These are phyloP conservation scores for Stigmatopora nigra DNA, from an alignment of 2,113 vertebrate species.

Conservation along the genomic window DNA sequence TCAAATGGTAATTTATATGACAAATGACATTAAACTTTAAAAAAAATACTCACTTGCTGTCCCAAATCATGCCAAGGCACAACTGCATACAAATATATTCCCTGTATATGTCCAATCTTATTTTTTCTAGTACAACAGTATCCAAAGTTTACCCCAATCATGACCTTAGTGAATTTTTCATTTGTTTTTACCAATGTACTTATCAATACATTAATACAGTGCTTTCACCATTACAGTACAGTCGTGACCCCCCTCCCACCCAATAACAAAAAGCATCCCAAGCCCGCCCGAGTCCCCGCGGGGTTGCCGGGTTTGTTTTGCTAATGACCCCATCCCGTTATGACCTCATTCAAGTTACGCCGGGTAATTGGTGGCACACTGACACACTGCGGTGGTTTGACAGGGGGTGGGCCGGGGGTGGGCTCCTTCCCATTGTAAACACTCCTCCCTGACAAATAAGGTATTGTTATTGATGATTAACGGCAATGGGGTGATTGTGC, in stretches of 20 bases:
- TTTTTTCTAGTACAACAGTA: no score
- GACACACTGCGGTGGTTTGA: conserved; percentile 48
- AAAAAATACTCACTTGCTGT: no score
- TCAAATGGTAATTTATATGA: no score
- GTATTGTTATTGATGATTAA: conserved; percentile 63
- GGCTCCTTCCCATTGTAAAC: conserved; percentile 49
- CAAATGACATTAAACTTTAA: no score
- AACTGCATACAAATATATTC: no score
- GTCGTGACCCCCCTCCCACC: neutral
- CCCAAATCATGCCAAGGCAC: no score
- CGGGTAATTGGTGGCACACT: conserved; percentile 62
- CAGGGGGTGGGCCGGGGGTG: conserved; percentile 35
- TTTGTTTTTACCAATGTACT: no score
- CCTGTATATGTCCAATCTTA: no score
- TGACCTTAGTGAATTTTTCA: no score
- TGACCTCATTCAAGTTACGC: conserved; percentile 64
- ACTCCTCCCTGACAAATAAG: conserved; percentile 60
- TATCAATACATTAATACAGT: neutral
- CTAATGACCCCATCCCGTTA: conserved; percentile 63
- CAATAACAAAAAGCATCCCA: neutral
- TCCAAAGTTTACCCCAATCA: no score
- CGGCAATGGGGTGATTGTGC: conserved; percentile 29
- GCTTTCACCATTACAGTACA: conserved; percentile 6
- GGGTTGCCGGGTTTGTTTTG: conserved; percentile 60
- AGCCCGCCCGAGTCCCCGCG: conserved; percentile 22